phyloP scores from a whole-genome alignment of 2,888 invertebrate genomes.

The Ennomos fuscantarius region DNA sequence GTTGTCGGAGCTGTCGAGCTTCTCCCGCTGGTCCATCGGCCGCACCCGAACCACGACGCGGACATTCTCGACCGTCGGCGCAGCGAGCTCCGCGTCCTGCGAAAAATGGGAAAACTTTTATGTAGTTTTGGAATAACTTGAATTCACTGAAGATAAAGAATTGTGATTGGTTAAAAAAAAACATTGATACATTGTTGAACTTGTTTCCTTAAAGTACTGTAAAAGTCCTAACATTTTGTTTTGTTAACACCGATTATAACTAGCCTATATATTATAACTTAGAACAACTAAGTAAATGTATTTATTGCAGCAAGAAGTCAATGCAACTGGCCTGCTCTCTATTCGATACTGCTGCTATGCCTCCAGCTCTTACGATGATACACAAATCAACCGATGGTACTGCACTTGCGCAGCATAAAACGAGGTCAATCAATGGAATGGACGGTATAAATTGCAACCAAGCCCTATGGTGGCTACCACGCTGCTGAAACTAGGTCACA shows the following conservation, averaged over 20 bases:
- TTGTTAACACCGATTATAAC: too few relatives aligned
- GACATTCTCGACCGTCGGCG: slow-evolving; percentile 95
- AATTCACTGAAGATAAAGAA: too few relatives aligned
- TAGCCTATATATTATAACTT: too few relatives aligned
- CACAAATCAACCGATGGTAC: not conserved
- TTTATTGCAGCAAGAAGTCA: too few relatives aligned
- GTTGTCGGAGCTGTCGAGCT: slow-evolving; percentile 88
- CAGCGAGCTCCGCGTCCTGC: slow-evolving; percentile 79
- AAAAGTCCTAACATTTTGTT: too few relatives aligned
- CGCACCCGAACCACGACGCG: slow-evolving; percentile 97
- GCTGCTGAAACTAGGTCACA: slow-evolving; percentile 15
- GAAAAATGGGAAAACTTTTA: not conserved
- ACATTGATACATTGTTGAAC: too few relatives aligned
- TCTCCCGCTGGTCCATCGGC: slow-evolving; percentile 95
- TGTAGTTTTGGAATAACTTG: not conserved
- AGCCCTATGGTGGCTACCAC: not conserved
- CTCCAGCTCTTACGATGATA: too few relatives aligned
- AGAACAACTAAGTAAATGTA: too few relatives aligned
- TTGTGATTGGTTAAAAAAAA: too few relatives aligned
- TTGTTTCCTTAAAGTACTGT: too few relatives aligned
- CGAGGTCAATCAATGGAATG: slow-evolving; percentile 12
- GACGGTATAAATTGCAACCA: slow-evolving; percentile 6
- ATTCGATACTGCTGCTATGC: too few relatives aligned
- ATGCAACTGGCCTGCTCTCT: too few relatives aligned
- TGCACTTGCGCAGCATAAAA: slow-evolving; percentile 14